Conservation (phyloP, 2,113 vertebrate species). For the Vimba vimba region DNA sequence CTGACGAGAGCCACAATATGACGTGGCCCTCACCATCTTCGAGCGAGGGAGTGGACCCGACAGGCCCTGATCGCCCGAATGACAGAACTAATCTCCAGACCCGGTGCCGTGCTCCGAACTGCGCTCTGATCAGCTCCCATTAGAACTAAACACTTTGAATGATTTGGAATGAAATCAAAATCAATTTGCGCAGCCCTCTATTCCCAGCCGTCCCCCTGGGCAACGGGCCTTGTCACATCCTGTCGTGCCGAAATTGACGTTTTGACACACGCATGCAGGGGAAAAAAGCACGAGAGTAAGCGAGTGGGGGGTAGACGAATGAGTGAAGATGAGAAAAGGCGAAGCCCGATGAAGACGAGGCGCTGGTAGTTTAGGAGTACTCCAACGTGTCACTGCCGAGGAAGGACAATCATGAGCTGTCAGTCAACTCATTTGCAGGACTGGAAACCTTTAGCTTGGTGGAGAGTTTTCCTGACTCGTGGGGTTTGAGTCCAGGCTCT, state of each 20-base stretch:
- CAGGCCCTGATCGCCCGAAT: constrained; percentile 72
- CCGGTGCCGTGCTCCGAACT: constrained; percentile 68
- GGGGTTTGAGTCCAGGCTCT: constrained; percentile 23
- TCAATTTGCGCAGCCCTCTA: constrained; percentile 80
- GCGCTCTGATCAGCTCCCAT: constrained; percentile 80
- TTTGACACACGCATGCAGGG: constrained; percentile 72
- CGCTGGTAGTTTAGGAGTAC: constrained; percentile 59
- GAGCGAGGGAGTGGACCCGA: constrained; percentile 65
- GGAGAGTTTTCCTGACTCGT: constrained; percentile 26
- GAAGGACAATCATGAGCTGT: constrained; percentile 63
- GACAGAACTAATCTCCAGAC: constrained; percentile 77
- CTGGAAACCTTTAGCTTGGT: constrained; percentile 43
- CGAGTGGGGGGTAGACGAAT: constrained; percentile 43
- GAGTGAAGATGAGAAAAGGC: constrained; percentile 58
- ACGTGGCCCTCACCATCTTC: constrained; percentile 15
- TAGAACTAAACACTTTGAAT: constrained; percentile 81
- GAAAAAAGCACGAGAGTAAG: constrained; percentile 63
- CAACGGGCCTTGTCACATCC: constrained; percentile 78
- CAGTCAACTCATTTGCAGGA: constrained; percentile 58
- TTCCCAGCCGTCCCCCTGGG: constrained; percentile 73
- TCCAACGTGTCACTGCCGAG: constrained; percentile 56
- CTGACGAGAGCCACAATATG: constrained; percentile 38
- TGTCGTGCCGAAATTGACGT: constrained; percentile 77
- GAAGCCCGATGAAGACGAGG: constrained; percentile 57
- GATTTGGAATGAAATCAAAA: constrained; percentile 84